Conservation (phyloP, 1,140 invertebrate genomes). For the Cotesia chilonis region DNA sequence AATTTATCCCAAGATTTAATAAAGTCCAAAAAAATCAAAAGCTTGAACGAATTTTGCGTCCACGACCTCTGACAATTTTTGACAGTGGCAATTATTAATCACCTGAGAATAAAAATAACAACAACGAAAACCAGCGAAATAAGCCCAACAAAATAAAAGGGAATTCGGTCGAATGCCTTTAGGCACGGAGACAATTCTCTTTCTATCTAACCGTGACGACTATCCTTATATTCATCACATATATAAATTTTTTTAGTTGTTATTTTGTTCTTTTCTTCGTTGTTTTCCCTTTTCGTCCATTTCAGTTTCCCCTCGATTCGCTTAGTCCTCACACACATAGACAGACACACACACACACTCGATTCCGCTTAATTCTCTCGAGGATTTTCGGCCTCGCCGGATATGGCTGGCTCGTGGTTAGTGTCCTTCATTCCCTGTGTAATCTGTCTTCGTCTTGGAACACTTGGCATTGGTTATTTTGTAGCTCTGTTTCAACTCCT, state of each 20-base stretch:
- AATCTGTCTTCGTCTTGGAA: slow-evolving; percentile 21
- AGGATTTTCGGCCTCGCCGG: slow-evolving; percentile 28
- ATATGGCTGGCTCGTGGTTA: slow-evolving; percentile 27
- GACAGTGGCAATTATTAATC: slow-evolving; percentile 25
- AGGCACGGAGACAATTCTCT: slow-evolving; percentile 47
- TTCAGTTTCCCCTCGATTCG: slow-evolving; percentile 5
- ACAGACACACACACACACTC: neutral
- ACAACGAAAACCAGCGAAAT: neutral
- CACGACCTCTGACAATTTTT: slow-evolving; percentile 32
- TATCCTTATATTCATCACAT: slow-evolving; percentile 43
- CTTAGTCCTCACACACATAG: slow-evolving; percentile 3
- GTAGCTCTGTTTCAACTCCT: no score
- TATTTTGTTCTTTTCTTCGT: slow-evolving; percentile 23
- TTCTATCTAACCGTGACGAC: slow-evolving; percentile 47
- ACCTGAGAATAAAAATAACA: slow-evolving; percentile 16
- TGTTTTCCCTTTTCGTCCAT: slow-evolving; percentile 32
- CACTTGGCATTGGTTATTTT: no score
- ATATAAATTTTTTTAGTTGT: neutral
- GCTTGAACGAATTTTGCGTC: neutral
- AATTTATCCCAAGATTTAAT: neutral
- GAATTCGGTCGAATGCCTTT: slow-evolving; percentile 23
- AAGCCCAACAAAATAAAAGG: slow-evolving; percentile 1
- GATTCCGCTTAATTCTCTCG: slow-evolving; percentile 33
- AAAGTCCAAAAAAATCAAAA: neutral
- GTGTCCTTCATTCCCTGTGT: slow-evolving; percentile 13